Percentiles rank a stretch among this genome's conserved stretches.
phyloP scores from a whole-genome alignment of 2,888 invertebrate species.

The Lasiommata megera region DNA sequence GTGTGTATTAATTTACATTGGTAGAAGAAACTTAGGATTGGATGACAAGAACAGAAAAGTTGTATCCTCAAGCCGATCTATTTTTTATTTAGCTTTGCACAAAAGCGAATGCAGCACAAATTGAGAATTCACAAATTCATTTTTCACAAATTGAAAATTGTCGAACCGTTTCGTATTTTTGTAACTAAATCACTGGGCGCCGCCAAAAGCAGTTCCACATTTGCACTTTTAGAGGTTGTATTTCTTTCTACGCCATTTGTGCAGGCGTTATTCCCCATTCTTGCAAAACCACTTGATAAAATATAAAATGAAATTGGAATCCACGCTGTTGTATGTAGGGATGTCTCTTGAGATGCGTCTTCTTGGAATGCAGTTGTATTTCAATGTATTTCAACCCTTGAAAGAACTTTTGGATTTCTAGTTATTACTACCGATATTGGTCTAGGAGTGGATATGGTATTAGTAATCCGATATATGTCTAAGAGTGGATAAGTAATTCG shows the following conservation, averaged over 20 bases:
- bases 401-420: conserved; percentile 41
- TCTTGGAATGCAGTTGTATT: conserved; percentile 49
- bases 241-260: conserved; percentile 28
- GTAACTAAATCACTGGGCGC: conserved; percentile 21
- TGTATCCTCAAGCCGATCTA: background rate
- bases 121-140: too few species aligned
- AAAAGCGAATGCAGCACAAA: background rate
- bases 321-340: conserved; percentile 9
- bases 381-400: conserved; percentile 47
- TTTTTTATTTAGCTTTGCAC: background rate
- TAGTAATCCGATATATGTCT: too few species aligned
- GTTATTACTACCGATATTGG: conserved; percentile 33
- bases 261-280: conserved; percentile 8
- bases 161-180: background rate
- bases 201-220: conserved; percentile 19
- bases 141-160: conserved; percentile 6
- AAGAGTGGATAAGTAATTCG: too few species aligned
- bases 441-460: background rate
- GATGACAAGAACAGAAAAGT: background rate
- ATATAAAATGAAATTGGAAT: conserved; percentile 16
- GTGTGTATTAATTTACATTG: background rate
- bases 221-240: conserved; percentile 26
- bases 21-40: too few species aligned
- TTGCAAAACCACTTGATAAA: conserved; percentile 8
- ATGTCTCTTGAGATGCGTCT: conserved; percentile 26